Conservation (phyloP, 2,797 vertebrate genomes). For the Lagodon rhomboides region DNA sequence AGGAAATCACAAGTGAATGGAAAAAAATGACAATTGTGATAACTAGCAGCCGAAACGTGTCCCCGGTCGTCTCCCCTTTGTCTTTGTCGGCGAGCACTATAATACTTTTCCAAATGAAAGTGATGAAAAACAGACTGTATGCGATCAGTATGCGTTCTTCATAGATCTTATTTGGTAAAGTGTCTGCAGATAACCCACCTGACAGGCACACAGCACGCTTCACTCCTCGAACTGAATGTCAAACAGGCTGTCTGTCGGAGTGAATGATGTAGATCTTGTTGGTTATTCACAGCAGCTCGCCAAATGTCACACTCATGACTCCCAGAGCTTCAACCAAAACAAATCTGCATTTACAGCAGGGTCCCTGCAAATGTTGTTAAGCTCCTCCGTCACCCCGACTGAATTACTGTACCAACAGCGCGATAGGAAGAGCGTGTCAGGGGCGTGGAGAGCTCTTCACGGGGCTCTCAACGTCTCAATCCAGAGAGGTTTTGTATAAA, state of each 20-base stretch:
- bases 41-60: constrained; percentile 23
- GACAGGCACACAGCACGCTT: constrained; percentile 43
- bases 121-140: constrained; percentile 15
- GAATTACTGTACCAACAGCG: constrained; percentile 44
- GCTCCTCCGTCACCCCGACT: constrained; percentile 48
- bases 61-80: background rate
- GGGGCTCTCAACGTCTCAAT: constrained; percentile 27
- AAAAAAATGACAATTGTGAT: constrained; percentile 24
- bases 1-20: constrained; percentile 11
- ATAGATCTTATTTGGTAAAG: constrained; percentile 36
- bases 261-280: constrained; percentile 50
- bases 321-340: constrained; percentile 47
- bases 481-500: constrained; percentile 38
- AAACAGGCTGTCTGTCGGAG: constrained; percentile 41
- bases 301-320: constrained; percentile 37
- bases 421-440: constrained; percentile 40
- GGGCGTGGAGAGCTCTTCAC: constrained; percentile 23
- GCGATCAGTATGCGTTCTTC: constrained; percentile 23
- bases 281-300: constrained; percentile 50
- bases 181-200: constrained; percentile 45
- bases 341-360: constrained; percentile 60
- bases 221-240: constrained; percentile 36
- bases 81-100: background rate
- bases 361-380: constrained; percentile 48
- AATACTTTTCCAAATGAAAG: constrained; percentile 16